Evolutionary conservation across 1,140 invertebrate species (phyloP), one percentile per base, ranked within the genome.

Genomic region (Monomorium pharaonis): DNA sequence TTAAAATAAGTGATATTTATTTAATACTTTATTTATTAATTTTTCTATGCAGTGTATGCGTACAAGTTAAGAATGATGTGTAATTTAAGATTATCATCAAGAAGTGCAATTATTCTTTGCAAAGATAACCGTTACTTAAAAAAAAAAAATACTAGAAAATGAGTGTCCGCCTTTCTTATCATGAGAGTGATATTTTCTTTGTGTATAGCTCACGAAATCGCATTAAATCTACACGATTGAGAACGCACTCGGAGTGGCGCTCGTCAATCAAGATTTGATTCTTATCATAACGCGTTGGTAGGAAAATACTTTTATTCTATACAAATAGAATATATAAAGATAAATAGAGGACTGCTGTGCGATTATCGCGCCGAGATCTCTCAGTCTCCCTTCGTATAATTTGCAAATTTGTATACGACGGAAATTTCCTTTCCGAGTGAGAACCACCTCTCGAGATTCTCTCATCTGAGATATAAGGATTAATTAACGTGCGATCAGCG

Each of bases 391-490:
- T 24, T 54, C 24, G 10, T n/a, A n/a, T 14, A 30, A 42, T 21
- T 47, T 24, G 37, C 24, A 21, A 54, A 54, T 54, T 54, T 54
- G n/a, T 9, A 21, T 21, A 21, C 18, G 30, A 63, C n/a, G 12
- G n/a, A 67, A 44, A 27, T 47, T 63, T 9, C 7, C n/a, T 18
- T 60, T 49, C 51, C 18, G 37, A 60, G 47, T 30, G 16, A 60
- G 10, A 84, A 10, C 33, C 65, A 62, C 24, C n/a, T 18, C 42
- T 3, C 27, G 27, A 81, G 4, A 47, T 51, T 44, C 62, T 70
- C 49, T 70, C 49, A 63, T n/a, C 65, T 33, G 24, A 33, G 65
- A 81, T 81, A 81, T 81, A 67, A 67, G 58, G 51, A 86, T 87
- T 63, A 67, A 86, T 87, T 63, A 67, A 51, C 37, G 58, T 1